Evolutionary conservation across 1,140 invertebrate genomes (phyloP).

Genomic region (Drosophila kepulauana): DNA sequence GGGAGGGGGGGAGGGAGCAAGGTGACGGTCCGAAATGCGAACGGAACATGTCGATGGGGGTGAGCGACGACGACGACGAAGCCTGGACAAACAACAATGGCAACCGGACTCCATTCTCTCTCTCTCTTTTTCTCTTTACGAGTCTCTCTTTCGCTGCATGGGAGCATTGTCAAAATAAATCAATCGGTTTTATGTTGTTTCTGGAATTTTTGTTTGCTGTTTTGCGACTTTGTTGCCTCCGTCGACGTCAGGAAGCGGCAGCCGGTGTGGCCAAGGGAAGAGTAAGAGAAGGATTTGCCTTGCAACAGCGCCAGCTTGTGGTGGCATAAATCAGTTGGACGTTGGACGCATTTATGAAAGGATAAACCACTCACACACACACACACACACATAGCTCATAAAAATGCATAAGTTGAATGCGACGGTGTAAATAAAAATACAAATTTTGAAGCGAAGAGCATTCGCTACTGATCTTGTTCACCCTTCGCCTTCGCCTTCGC

Average conservation of each 20-base stretch:
- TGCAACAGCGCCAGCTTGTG: conserved; percentile 67
- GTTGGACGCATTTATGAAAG: conserved; percentile 80
- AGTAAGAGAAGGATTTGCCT: conserved; percentile 36
- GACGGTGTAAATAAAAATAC: conserved; percentile 68
- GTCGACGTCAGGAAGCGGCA: conserved; percentile 56
- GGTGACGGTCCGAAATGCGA: conserved; percentile 72
- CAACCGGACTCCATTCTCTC: conserved; percentile 8
- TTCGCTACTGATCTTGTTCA: conserved; percentile 11
- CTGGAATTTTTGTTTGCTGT: conserved; percentile 81
- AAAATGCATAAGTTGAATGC: conserved; percentile 75
- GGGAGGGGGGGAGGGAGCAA: neutral
- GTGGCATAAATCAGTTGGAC: conserved; percentile 79
- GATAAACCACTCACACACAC: conserved; percentile 64
- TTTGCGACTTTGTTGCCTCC: conserved; percentile 70
- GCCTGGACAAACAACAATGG: conserved; percentile 36
- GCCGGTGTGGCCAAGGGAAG: conserved; percentile 47
- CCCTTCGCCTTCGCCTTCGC: too few relatives aligned
- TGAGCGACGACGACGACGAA: conserved; percentile 1
- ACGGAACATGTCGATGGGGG: conserved; percentile 67
- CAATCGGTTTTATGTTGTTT: conserved; percentile 84
- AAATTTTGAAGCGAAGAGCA: conserved; percentile 51
- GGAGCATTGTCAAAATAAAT: conserved; percentile 84
- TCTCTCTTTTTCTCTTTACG: neutral
- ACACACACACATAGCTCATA: conserved; percentile 52
- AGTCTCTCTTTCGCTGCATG: conserved; percentile 49